phyloP scores from a whole-genome alignment of 2,888 invertebrate species.

The Drosophila mercatorum region DNA sequence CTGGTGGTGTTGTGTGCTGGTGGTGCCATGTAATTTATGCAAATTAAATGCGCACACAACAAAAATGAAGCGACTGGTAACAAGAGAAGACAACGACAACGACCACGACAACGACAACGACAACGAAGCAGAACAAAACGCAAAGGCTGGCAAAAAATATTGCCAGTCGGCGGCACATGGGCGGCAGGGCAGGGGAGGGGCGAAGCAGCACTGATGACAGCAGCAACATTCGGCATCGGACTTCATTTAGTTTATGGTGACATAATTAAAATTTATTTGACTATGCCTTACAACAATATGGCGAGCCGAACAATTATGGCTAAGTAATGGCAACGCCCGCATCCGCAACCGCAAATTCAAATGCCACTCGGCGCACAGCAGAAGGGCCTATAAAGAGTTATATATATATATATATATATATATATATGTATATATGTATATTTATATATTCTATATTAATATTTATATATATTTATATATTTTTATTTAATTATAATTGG shows the following conservation, averaged over 20 bases:
- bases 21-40: conserved; percentile 71
- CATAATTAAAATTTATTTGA: conserved; percentile 79
- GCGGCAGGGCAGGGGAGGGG: background rate
- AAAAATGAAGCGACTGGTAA: conserved; percentile 47
- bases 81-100: conserved; percentile 43
- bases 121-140: background rate
- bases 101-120: conserved; percentile 14
- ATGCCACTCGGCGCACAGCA: background rate
- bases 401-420: background rate
- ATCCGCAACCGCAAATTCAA: conserved; percentile 16
- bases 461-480: too few relatives aligned
- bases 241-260: conserved; percentile 74
- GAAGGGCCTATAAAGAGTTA: background rate
- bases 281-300: conserved; percentile 48
- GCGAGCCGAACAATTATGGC: conserved; percentile 25
- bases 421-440: background rate
- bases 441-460: background rate
- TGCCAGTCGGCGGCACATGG: conserved; percentile 9
- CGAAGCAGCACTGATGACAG: conserved; percentile 35
- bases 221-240: conserved; percentile 34
- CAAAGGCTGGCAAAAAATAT: conserved; percentile 39
- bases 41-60: conserved; percentile 76
- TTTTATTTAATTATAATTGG: too few relatives aligned
- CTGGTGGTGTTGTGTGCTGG: conserved; percentile 10
- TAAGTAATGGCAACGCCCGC: conserved; percentile 54